Conservation (phyloP, 1,140 invertebrate species). For the Periplaneta americana region DNA sequence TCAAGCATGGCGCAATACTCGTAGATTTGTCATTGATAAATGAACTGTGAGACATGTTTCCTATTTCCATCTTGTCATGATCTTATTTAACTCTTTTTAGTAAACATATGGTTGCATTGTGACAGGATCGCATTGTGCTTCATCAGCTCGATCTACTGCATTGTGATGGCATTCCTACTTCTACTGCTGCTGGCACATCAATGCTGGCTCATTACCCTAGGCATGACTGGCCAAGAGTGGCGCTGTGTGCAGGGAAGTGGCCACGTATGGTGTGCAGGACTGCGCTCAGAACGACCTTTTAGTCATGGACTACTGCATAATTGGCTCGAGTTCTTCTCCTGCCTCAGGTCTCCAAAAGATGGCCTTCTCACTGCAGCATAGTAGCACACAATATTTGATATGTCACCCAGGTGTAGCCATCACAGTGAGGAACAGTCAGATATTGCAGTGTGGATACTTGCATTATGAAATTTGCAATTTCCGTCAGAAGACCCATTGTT, state of each 20-base stretch:
- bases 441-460: no score
- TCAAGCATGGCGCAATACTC: no score
- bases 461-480: no score
- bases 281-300: conserved; percentile 21
- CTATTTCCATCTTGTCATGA: no score
- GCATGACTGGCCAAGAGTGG: conserved; percentile 31
- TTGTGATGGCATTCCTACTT: conserved; percentile 24
- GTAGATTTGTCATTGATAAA: no score
- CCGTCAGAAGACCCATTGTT: no score
- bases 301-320: conserved; percentile 25
- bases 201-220: conserved; percentile 29
- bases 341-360: neutral
- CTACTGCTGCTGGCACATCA: conserved; percentile 24
- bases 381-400: no score
- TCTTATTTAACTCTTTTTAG: no score
- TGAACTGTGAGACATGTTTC: no score
- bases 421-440: no score
- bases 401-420: no score
- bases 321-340: conserved; percentile 23
- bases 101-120: conserved; percentile 13
- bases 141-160: conserved; percentile 29
- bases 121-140: conserved; percentile 31
- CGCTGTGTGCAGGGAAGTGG: conserved; percentile 14
- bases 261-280: conserved; percentile 10
- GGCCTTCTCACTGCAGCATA: no score